Evolutionary conservation across 2,888 invertebrate genomes (phyloP).

Genomic region (Lepetodrilus schrolli): DNA sequence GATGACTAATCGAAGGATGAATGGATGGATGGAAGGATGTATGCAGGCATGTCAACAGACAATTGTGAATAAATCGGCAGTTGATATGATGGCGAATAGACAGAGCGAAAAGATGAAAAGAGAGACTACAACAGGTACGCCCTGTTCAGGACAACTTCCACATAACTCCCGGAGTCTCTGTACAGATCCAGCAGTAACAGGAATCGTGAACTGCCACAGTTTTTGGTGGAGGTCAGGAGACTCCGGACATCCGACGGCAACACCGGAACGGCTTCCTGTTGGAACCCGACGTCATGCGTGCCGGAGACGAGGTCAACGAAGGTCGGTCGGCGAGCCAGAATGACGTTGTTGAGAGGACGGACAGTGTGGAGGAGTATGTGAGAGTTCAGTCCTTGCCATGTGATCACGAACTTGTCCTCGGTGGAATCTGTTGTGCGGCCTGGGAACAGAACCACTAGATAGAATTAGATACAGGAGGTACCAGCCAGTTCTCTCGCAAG

Average conservation of each 20-base stretch:
- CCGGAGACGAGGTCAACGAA: constrained; percentile 35
- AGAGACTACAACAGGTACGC: constrained; percentile 28
- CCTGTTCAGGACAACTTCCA: constrained; percentile 44
- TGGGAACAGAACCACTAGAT: neutral
- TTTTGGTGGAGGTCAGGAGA: constrained; percentile 30
- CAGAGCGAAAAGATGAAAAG: too few relatives aligned
- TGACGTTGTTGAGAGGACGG: neutral
- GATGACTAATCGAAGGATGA: too few relatives aligned
- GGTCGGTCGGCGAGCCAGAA: neutral
- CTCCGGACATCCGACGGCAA: neutral
- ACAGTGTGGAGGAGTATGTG: constrained; percentile 34
- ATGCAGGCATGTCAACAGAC: too few relatives aligned
- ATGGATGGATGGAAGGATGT: too few relatives aligned
- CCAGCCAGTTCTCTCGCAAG: too few relatives aligned
- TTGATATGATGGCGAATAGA: too few relatives aligned
- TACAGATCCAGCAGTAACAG: constrained; percentile 45
- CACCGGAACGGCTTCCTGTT: neutral
- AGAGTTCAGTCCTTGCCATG: constrained; percentile 40
- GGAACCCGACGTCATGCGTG: neutral
- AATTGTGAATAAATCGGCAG: too few relatives aligned
- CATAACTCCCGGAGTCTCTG: constrained; percentile 27
- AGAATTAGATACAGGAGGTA: too few relatives aligned
- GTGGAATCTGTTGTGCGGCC: neutral
- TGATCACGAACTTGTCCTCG: neutral
- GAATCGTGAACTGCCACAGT: constrained; percentile 38